A percentile compares a stretch with the other conserved stretches of the same genome.
Conservation (phyloP, 2,888 invertebrate genomes). For the Andrena bucephala region DNA sequence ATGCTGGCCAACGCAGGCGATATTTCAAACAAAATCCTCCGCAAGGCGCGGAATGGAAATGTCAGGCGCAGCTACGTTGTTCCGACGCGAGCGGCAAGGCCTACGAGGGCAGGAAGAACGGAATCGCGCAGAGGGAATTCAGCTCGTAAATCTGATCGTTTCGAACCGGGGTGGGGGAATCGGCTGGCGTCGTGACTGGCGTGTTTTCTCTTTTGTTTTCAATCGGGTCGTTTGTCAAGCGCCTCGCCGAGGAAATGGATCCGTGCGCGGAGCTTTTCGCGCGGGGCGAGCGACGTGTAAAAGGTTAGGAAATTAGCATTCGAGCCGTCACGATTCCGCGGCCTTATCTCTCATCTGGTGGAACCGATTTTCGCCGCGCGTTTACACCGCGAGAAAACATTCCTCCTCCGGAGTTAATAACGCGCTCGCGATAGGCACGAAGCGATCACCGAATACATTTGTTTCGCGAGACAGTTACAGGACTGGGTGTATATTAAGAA, state of each 20-base stretch:
- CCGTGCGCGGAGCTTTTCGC: slow-evolving; percentile 23
- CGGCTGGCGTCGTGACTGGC: slow-evolving; percentile 64
- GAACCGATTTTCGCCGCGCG: slow-evolving; percentile 36
- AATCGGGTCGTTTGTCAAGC: slow-evolving; percentile 61
- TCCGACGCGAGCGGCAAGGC: slow-evolving; percentile 40
- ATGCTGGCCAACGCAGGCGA: slow-evolving; percentile 61
- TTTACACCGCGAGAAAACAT: background rate
- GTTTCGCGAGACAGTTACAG: slow-evolving; percentile 17
- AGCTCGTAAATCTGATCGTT: slow-evolving; percentile 58
- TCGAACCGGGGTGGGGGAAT: slow-evolving; percentile 40
- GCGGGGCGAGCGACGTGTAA: slow-evolving; percentile 27
- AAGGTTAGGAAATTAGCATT: slow-evolving; percentile 53
- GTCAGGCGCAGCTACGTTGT: slow-evolving; percentile 73
- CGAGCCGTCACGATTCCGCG: slow-evolving; percentile 33
- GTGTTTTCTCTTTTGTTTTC: slow-evolving; percentile 58
- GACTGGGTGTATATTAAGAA: slow-evolving; percentile 49
- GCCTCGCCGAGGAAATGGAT: slow-evolving; percentile 51
- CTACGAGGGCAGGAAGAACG: slow-evolving; percentile 56
- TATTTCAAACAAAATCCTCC: slow-evolving; percentile 71
- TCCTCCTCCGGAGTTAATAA: slow-evolving; percentile 36
- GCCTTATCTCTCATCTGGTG: slow-evolving; percentile 39
- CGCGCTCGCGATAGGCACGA: background rate
- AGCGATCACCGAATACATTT: slow-evolving; percentile 24
- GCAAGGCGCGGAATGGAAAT: slow-evolving; percentile 76
- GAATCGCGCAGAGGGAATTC: slow-evolving; percentile 54